Evolutionary conservation across 1,140 invertebrate genomes (phyloP), one percentile per base, ranked within the genome.

Genomic region (Zaprionus capensis): DNA sequence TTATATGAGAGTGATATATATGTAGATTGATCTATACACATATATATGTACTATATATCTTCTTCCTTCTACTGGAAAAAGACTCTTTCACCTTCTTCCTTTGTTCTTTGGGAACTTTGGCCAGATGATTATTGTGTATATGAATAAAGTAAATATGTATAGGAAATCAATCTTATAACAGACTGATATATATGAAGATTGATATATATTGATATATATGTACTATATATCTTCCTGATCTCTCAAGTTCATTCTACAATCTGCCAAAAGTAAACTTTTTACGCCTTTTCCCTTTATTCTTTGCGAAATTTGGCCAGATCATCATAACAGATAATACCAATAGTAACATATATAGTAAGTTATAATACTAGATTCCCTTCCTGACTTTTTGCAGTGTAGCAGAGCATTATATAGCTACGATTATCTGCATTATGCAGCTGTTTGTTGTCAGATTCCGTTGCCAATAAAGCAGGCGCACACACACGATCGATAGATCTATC

Each of bases 401-500:
- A 34, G n/a, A 3, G 41, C n/a, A 44, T 6, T 46, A 17, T 46
- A 44, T 7, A 41, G 36, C 9, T 15, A 28, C 67, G 82, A 86
- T 87, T 87, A 82, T 76, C 81, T 82, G 53, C 53, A 17, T 38
- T 66, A 51, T 76, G 67, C 56, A 58, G 46, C 26, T 66, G 64
- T 69, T 71, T 80, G 71, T 71, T 78, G 80, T 88, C 82, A 88
- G 80, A 88, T 76, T 63, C 72, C 65, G 56, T 72, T 75, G 70
- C 59, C 59, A 7, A 87, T 87, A 87, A 78, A 71, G 74, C 12
- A 14, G 12, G 36, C 12, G 12, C 67, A 67, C 26, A 34, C 31
- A 20, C n/a, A 44, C 76, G 78, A 83, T 69, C 69, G 72, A 72
- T 80, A 73, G 72, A 83, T 86, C 84, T 71, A 88, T 88, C 84